A percentile compares a stretch with the other conserved stretches of the same genome.
Conservation (phyloP, 2,797 vertebrate genomes). For the Iguana delicatissima region DNA sequence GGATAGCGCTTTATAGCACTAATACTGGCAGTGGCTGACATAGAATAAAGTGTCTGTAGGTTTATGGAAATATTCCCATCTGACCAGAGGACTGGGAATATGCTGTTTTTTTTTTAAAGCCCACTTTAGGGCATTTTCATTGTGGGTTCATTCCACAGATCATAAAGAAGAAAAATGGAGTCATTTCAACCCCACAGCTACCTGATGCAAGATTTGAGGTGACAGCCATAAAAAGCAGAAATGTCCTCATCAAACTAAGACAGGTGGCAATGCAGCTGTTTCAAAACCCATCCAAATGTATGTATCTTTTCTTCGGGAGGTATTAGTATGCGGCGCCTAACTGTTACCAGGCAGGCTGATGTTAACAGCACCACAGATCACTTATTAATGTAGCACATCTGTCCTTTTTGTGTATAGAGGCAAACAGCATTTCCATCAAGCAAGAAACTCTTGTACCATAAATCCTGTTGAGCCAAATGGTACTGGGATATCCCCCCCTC, state of each 20-base stretch:
- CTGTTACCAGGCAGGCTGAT: constrained; percentile 46
- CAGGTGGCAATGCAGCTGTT: constrained; percentile 22
- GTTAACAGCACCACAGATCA: constrained; percentile 44
- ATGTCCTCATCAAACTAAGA: constrained; percentile 17
- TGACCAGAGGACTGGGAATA: not conserved
- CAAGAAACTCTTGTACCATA: constrained; percentile 29
- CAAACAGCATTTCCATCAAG: constrained; percentile 30
- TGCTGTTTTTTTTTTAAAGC: not conserved
- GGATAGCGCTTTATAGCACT: no score
- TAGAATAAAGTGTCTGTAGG: not conserved
- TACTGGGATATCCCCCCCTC: not conserved
- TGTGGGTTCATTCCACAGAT: constrained; percentile 12
- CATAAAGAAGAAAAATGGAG: constrained; percentile 14
- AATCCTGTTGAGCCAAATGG: constrained; percentile 40
- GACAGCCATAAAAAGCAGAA: constrained; percentile 42
- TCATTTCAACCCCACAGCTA: constrained; percentile 36
- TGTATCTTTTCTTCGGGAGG: not conserved
- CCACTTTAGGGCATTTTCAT: not conserved
- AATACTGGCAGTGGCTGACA: not conserved
- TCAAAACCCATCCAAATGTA: constrained; percentile 46
- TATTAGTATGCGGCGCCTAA: constrained; percentile 39
- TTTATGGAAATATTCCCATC: not conserved
- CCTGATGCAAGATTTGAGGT: constrained; percentile 28
- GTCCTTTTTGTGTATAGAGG: constrained; percentile 42
- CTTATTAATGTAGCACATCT: constrained; percentile 49